phyloP scores from a whole-genome alignment of 2,888 invertebrate species.

The Clusia tigrina region DNA sequence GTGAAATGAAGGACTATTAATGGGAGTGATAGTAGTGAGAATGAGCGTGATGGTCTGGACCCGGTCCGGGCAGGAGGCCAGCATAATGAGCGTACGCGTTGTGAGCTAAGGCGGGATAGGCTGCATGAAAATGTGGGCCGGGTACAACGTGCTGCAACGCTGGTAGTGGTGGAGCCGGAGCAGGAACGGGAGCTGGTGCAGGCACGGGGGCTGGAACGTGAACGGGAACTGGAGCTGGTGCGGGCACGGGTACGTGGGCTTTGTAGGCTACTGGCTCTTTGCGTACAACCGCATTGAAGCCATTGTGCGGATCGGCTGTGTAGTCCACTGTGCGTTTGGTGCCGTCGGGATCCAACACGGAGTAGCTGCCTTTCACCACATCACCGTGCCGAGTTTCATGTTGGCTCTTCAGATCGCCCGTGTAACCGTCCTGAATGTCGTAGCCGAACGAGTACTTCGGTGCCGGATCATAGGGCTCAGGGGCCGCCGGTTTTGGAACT shows the following conservation, averaged over 20 bases:
- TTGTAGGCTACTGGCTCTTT: conserved; percentile 61
- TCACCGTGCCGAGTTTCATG: conserved; percentile 73
- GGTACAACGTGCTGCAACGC: too few species aligned
- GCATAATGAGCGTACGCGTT: conserved; percentile 51
- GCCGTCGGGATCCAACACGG: conserved; percentile 69
- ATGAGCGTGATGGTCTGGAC: conserved; percentile 40
- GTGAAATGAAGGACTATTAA: too few species aligned
- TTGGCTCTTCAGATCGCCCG: conserved; percentile 68
- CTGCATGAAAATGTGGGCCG: conserved; percentile 50
- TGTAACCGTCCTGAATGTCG: conserved; percentile 66
- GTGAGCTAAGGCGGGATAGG: conserved; percentile 55
- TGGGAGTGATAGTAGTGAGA: conserved; percentile 50
- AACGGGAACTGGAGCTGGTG: conserved; percentile 37
- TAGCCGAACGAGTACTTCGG: conserved; percentile 67
- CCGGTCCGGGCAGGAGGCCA: conserved; percentile 38
- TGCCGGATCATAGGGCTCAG: conserved; percentile 61
- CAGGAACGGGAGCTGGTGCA: conserved; percentile 38
- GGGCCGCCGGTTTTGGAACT: conserved; percentile 52
- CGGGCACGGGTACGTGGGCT: conserved; percentile 44
- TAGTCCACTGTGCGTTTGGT: conserved; percentile 72
- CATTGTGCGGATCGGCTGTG: conserved; percentile 66
- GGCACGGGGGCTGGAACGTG: conserved; percentile 36
- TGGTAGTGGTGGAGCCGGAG: conserved; percentile 41
- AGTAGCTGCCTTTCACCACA: conserved; percentile 69
- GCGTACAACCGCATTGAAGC: conserved; percentile 63